A percentile compares a stretch with the other conserved stretches of the same genome.
Evolutionary conservation across 2,113 vertebrate genomes (phyloP).

Genomic region (Larimichthys polyactis): DNA sequence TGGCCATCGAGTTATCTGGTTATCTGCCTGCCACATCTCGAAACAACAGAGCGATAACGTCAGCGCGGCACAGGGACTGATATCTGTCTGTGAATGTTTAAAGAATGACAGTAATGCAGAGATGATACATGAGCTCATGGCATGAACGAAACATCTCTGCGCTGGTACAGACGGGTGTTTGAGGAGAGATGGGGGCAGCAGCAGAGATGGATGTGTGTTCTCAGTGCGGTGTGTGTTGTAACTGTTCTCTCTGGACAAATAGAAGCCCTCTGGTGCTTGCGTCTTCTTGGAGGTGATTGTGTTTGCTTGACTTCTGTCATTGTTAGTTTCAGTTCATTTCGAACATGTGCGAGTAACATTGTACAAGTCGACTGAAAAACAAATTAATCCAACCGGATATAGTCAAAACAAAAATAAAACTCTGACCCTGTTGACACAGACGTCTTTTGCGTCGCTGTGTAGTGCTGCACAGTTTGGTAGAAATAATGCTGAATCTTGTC

Average conservation of each 20-base stretch:
- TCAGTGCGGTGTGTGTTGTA: not conserved
- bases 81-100: slow-evolving; percentile 18
- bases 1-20: slow-evolving; percentile 11
- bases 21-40: slow-evolving; percentile 21
- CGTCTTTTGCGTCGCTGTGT: not conserved
- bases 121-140: not conserved
- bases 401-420: too few relatives aligned
- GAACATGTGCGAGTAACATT: too few relatives aligned
- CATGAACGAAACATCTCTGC: not conserved
- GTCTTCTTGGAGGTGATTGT: not conserved
- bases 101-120: not conserved
- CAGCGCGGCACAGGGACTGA: not conserved
- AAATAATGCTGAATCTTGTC: not conserved
- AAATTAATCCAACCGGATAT: too few relatives aligned
- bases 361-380: too few relatives aligned
- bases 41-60: slow-evolving; percentile 21
- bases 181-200: not conserved
- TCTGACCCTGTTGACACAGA: not conserved
- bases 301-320: not conserved
- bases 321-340: not conserved
- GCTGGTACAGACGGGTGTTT: not conserved
- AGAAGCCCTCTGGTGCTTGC: not conserved
- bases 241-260: not conserved
- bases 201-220: not conserved
- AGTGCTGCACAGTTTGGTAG: not conserved